These are phyloP conservation scores for Odontamblyopus lacepedii DNA, from an alignment of 2,797 vertebrate species.

Conservation along the genomic window DNA sequence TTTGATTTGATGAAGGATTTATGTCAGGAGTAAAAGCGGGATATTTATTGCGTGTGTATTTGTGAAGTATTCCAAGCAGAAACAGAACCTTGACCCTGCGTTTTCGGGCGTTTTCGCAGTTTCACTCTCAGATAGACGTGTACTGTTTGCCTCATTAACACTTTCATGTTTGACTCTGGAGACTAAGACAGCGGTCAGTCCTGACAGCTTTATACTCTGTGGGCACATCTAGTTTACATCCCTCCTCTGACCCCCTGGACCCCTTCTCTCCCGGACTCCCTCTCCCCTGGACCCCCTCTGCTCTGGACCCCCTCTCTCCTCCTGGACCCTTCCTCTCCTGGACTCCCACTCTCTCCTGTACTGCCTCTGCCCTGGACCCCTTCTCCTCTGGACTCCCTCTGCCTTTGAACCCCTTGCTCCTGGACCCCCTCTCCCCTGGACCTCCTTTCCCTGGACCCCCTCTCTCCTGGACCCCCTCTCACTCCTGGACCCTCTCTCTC, in stretches of 20 bases:
- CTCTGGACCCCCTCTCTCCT: no score
- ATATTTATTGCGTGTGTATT: neutral
- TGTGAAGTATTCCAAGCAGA: neutral
- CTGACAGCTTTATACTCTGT: conserved; percentile 28
- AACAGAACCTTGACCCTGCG: neutral
- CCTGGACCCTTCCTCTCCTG: no score
- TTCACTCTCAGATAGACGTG: neutral
- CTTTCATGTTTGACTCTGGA: conserved; percentile 18
- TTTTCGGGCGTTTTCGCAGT: neutral
- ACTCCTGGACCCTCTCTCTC: conserved; percentile 11
- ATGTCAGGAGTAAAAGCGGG: no score
- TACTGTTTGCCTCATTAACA: conserved; percentile 20
- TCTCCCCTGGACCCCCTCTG: no score
- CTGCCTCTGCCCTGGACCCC: no score
- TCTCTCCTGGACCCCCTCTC: no score
- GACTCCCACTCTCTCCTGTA: no score
- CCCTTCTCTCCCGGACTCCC: conserved; percentile 22
- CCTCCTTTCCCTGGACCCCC: no score
- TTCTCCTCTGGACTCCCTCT: no score
- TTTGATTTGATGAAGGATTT: no score
- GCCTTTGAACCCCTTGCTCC: no score
- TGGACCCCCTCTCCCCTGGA: no score
- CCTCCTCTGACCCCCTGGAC: conserved; percentile 29
- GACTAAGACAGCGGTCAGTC: conserved; percentile 30
- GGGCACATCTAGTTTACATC: conserved; percentile 31